These are phyloP conservation scores for Merops nubicus DNA, from an alignment of 2,113 vertebrate species.

Conservation along the genomic window DNA sequence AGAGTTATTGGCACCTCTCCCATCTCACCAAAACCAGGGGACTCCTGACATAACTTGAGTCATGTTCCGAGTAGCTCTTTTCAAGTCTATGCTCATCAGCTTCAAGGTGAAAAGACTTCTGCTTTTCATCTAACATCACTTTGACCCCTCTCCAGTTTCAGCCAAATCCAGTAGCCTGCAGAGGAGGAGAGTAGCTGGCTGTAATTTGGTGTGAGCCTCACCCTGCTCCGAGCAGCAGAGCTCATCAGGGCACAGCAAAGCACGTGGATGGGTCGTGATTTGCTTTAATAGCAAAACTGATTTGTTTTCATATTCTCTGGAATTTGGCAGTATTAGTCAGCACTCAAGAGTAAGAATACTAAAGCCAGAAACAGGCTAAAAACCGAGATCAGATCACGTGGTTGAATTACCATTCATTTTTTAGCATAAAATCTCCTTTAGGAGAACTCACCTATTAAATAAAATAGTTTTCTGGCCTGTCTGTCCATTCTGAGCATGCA, in stretches of 20 bases:
- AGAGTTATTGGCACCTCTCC: background rate
- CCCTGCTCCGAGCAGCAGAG: background rate
- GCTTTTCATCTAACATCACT: background rate
- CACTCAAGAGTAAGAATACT: background rate
- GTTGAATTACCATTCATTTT: background rate
- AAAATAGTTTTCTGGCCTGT: background rate
- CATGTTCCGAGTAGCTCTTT: slow-evolving; percentile 4
- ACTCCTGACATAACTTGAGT: background rate
- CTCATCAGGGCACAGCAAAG: background rate
- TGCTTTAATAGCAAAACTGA: background rate
- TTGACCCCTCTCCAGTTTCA: background rate
- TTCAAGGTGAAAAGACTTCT: background rate
- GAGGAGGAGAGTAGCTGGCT: background rate
- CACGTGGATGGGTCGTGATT: background rate
- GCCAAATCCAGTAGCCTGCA: background rate
- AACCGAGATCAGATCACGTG: background rate
- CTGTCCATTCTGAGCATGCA: background rate
- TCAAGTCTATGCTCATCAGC: background rate
- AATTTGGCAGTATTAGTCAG: background rate
- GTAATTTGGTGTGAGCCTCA: background rate
- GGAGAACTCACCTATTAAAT: background rate
- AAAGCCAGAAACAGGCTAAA: background rate
- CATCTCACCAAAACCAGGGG: background rate
- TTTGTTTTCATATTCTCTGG: background rate
- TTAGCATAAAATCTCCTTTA: background rate